Evolutionary conservation across 2,888 invertebrate genomes (phyloP), one percentile per base, ranked within the genome.

Genomic region (Tiliacea citrago): DNA sequence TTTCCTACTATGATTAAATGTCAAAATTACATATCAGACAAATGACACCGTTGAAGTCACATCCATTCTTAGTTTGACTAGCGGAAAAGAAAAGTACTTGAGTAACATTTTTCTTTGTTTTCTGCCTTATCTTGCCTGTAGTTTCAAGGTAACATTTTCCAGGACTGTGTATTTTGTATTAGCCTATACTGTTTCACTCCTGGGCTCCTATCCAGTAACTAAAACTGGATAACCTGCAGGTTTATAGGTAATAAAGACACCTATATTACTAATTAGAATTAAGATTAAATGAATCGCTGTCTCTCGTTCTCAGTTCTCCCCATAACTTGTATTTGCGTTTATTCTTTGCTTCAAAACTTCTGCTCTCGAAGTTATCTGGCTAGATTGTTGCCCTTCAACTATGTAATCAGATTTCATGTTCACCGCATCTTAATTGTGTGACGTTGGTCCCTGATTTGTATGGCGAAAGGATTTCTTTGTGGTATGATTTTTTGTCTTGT

Each of bases 361-460:
- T 87, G 87, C 68, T 76, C 45, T 24, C 61, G 85, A 89, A 86
- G 85, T 88, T 86, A 86, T 88, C 88, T 85, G 18, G 68, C 57
- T 73, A 58, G 70, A 88, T 88, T 86, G 83, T 81, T 83, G 82
- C 79, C 77, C 82, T 72, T 84, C 85, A 84, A 72, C 73, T 76
- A 68, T 58, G 58, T 85, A 82, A 89, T 89, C 89, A 78, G 85
- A 87, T 88, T 80, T 72, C 68, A 76, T 84, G 84, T 83, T 79
- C 58, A 24, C 63, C 49, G 73, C 79, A 68, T 78, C 83, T 85
- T 83, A 85, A 85, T 87, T 88, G 67, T 79, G 71, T 57, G 69
- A 77, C 60, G 76, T 71, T 68, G 66, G 67, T 73, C 49, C 24
- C 68, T 39, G 39, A 39, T 39, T 42, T 75, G 68, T 74, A 77